Evolutionary conservation across 1,140 invertebrate genomes (phyloP), one percentile per base, ranked within the genome.

Genomic region (Diprion similis): DNA sequence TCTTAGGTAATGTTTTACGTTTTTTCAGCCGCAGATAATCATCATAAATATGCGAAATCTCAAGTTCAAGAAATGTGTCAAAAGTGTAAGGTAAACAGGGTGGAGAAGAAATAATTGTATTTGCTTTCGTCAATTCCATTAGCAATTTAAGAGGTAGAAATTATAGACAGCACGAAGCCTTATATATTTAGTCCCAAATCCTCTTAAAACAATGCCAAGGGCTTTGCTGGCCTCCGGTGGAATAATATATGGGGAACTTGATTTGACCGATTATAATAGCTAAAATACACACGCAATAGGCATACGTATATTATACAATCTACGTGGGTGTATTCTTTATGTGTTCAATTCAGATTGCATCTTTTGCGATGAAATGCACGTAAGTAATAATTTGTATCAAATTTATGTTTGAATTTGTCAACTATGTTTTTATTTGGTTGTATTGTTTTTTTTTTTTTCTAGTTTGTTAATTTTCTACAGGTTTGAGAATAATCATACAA

Each of bases 41-140:
- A 17, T 70, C 45, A 17, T 66, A 66, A 19, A 18, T 24, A 72
- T 46, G 19, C 68, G 46, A 66, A 13, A 18, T 59, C 64, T 15
- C 66, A 48, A 68, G 10, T 70, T 19, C 10, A 46, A 11, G 77
- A 78, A 72, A 73, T 76, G 10, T 78, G 71, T 19, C 68, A 74
- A 70, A 78, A 77, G 67, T 81, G 75, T 73, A 76, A 82, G 72
- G 65, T 72, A 18, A 78, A 76, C 70, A 11, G 17, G 15, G n/a
- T 75, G 1, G 64, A 72, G 46, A 73, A 80, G n/a, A 76, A 79
- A 64, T 73, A 69, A 66, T 10, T 13, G 59, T 24, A 48, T 6
- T 71, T 74, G 15, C 19, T 67, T 64, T 69, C 11, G 19, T 46
- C 15, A 17, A 46, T 73, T 73, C 15, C 37, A 68, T 46, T 46